Conservation (phyloP, 2,888 invertebrate genomes). For the Aphodius granarius region DNA sequence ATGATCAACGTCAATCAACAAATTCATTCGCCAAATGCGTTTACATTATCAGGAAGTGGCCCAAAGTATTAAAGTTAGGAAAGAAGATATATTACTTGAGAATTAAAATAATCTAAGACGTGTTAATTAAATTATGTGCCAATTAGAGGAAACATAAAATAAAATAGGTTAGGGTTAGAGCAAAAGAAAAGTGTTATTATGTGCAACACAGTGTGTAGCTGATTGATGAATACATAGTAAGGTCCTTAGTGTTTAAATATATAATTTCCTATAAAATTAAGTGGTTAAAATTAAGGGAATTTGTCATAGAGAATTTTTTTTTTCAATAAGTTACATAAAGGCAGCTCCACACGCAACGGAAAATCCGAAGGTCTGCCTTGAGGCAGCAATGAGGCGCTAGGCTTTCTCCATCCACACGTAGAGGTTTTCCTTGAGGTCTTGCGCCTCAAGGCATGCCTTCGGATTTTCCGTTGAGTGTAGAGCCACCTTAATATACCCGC, state of each 20-base stretch:
- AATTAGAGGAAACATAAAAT: neutral
- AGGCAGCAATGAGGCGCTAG: no score
- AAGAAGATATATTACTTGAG: neutral
- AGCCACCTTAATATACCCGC: no score
- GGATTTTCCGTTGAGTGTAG: no score
- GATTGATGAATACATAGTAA: no score
- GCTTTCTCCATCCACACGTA: no score
- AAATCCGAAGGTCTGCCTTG: no score
- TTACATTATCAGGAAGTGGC: neutral
- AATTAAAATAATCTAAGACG: neutral
- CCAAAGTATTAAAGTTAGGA: neutral
- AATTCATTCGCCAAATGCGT: neutral
- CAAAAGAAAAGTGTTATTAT: neutral
- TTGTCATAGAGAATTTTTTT: neutral
- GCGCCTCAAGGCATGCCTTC: no score
- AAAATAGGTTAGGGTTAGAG: neutral
- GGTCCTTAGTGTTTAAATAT: no score
- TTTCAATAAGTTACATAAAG: no score
- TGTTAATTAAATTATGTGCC: neutral
- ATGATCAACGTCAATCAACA: neutral
- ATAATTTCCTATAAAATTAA: no score
- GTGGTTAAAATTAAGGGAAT: neutral
- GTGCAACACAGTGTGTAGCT: neutral
- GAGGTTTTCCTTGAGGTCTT: no score
- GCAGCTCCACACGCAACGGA: no score